Evolutionary conservation across 2,888 invertebrate genomes (phyloP).

Genomic region (Eupithecia pulchellata): DNA sequence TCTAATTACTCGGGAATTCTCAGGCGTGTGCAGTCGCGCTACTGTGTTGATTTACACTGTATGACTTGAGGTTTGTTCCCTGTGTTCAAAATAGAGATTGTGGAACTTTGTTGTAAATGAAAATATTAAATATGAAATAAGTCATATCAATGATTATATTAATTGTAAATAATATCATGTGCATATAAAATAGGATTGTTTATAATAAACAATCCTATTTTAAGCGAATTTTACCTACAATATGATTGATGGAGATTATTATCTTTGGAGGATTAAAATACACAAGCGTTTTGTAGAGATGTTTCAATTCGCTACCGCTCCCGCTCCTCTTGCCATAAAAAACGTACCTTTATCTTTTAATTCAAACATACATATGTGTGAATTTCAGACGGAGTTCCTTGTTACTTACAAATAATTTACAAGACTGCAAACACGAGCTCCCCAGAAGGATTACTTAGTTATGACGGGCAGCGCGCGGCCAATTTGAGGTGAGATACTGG

Average conservation of each 20-base stretch:
- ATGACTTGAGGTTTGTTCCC: constrained; percentile 7
- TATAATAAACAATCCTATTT: background rate
- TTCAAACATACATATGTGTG: constrained; percentile 39
- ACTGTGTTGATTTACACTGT: constrained; percentile 38
- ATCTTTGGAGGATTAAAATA: background rate
- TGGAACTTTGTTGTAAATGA: background rate
- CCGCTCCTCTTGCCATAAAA: background rate
- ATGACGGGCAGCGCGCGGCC: constrained; percentile 17
- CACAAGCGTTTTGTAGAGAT: background rate
- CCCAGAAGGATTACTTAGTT: constrained; percentile 20
- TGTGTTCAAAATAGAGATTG: background rate
- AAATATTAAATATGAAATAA: too few relatives aligned
- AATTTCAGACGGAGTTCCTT: constrained; percentile 26
- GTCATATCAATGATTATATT: too few relatives aligned
- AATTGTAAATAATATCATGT: too few relatives aligned
- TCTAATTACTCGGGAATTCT: constrained; percentile 38
- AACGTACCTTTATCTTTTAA: constrained; percentile 22
- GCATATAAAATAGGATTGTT: too few relatives aligned
- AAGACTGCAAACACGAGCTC: constrained; percentile 26
- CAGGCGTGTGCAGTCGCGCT: constrained; percentile 31
- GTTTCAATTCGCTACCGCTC: background rate
- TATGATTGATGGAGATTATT: background rate
- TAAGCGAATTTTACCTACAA: background rate
- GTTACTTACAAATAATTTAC: constrained; percentile 39
- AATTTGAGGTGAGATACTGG: constrained; percentile 23